These are phyloP conservation scores for Acromyrmex echinatior DNA, from an alignment of 1,140 invertebrate genomes.

Conservation along the genomic window DNA sequence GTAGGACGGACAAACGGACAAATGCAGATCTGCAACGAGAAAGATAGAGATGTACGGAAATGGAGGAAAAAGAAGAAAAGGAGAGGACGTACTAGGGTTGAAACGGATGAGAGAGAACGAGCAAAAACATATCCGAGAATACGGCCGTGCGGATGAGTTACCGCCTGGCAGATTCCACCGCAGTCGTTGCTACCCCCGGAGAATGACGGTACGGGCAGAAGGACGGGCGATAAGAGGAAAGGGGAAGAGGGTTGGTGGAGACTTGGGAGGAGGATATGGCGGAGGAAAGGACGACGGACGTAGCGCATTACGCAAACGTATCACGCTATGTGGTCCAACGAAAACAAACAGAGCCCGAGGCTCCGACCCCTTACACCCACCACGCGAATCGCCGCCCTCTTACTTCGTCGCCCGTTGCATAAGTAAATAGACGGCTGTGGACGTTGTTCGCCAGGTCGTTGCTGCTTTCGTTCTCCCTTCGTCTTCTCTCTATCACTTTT, in stretches of 20 bases:
- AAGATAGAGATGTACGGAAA: constrained; percentile 20
- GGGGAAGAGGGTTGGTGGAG: neutral
- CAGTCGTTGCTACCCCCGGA: constrained; percentile 71
- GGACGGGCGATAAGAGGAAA: constrained; percentile 46
- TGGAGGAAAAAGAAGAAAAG: neutral
- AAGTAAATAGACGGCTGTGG: constrained; percentile 81
- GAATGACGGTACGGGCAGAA: constrained; percentile 33
- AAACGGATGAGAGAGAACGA: constrained; percentile 41
- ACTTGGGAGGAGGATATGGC: constrained; percentile 47
- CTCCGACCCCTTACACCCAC: constrained; percentile 78
- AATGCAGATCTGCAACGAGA: constrained; percentile 26
- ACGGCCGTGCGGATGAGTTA: constrained; percentile 83
- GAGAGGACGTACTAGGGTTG: constrained; percentile 15
- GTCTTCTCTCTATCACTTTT: neutral
- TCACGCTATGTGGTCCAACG: constrained; percentile 87
- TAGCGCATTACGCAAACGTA: constrained; percentile 86
- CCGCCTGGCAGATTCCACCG: constrained; percentile 82
- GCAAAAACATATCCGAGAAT: constrained; percentile 80
- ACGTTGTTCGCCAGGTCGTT: constrained; percentile 62
- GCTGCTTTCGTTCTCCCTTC: constrained; percentile 30
- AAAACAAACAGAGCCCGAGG: constrained; percentile 85
- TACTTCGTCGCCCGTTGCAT: constrained; percentile 78
- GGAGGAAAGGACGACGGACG: constrained; percentile 79
- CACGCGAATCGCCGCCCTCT: constrained; percentile 64
- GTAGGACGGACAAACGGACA: constrained; percentile 15